Conservation (phyloP, 2,888 invertebrate species). For the Tenthredo scrophulariae region DNA sequence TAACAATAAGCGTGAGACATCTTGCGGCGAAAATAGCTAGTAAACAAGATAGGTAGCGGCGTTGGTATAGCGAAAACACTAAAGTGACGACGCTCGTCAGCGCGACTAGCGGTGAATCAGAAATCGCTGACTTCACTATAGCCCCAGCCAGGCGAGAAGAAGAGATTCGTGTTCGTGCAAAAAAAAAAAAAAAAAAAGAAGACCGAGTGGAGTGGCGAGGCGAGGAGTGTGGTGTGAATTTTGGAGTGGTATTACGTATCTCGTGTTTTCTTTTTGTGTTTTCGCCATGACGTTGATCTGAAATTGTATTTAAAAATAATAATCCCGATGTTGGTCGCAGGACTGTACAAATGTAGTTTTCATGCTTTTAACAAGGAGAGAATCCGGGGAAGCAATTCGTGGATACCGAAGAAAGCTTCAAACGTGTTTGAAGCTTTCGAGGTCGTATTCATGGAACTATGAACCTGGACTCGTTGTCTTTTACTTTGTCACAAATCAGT, state of each 20-base stretch:
- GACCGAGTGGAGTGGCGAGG: conserved; percentile 40
- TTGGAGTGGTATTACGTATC: conserved; percentile 50
- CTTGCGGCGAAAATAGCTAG: neutral
- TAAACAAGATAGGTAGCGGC: neutral
- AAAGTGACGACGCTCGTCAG: neutral
- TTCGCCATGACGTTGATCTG: conserved; percentile 77
- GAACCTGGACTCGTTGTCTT: conserved; percentile 99
- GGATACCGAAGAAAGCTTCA: conserved; percentile 94
- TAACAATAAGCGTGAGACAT: neutral
- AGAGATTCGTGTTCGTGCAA: conserved; percentile 25
- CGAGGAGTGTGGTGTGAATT: conserved; percentile 44
- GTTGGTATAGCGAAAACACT: neutral
- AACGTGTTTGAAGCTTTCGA: conserved; percentile 97
- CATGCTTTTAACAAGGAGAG: conserved; percentile 77
- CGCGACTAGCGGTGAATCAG: conserved; percentile 29
- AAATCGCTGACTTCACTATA: conserved; percentile 38
- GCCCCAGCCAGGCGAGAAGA: conserved; percentile 35
- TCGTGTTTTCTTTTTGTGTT: conserved; percentile 58
- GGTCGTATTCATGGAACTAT: conserved; percentile 96
- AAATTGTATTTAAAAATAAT: conserved; percentile 69
- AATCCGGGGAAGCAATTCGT: conserved; percentile 82
- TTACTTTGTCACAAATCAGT: conserved; percentile 99
- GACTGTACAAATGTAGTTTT: conserved; percentile 79
- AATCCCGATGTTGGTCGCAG: conserved; percentile 80
- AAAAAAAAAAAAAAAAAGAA: conserved; percentile 9